Base-by-base conservation (phyloP, 2,113 vertebrate genomes). In the Nothobranchius kuhntae region DNA sequence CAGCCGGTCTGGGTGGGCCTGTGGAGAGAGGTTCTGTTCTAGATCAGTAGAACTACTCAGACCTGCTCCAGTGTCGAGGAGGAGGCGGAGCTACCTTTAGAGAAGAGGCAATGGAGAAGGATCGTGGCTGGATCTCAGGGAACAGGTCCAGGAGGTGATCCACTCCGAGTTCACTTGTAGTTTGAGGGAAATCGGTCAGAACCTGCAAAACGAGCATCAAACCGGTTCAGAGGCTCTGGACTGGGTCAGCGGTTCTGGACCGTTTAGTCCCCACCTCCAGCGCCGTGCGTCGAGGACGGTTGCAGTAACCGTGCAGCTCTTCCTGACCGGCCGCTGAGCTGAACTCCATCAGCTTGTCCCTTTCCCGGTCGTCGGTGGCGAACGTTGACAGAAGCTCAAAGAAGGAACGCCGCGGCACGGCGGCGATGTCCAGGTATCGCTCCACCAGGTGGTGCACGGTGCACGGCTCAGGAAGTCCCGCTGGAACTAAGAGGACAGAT, bases 21-120 rank as follows among this genome's bases (percentile, higher is more conserved):
- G 90, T 52, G 15, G 44, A 52, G 7, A 47, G 5, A 48, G 9
- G 1, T 1, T 24, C 44, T 21, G 9, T 44, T 12, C 38, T 13
- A 13, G 8, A 14, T 55, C 11, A 1, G 2, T 35, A 9, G 38
- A 40, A 8, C 38, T 7, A 8, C 10, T 35, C 24, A 15, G 13
- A 36, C 11, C 3, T 45, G 17, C 8, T 1, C 17, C 12, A 10
- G 40, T 42, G 21, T 30, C 30, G 4, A 4, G 52, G 13, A 13
- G 35, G 30, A 55, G 52, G 11, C 12, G 3, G 58, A 52, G 86
- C 90, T 87, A 99, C 98, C 94, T 91, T 73, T 14, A 93, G 13
- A 0, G 97, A 97, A 17, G 96, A 98, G 53, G 96, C 94, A 0
- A 98, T 98, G 77, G 98, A 99, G 86, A 99, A 99, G 5, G 96